These are phyloP conservation scores for Paratilapia polleni DNA, from an alignment of 2,113 vertebrate species.

Conservation along the genomic window DNA sequence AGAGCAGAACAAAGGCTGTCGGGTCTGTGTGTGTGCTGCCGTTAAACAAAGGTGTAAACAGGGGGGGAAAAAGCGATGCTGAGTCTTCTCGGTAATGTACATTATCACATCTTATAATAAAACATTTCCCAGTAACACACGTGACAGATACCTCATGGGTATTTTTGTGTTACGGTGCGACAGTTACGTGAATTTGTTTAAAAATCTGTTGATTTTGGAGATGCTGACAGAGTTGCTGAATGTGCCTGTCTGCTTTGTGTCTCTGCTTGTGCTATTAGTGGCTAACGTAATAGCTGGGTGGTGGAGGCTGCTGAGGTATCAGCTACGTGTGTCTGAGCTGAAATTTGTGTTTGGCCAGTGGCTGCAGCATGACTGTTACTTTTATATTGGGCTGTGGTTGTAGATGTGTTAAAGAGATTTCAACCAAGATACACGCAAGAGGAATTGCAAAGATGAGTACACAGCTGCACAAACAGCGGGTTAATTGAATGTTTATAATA, in stretches of 20 bases:
- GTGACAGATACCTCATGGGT: neutral
- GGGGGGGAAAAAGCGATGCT: neutral
- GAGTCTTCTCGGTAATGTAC: neutral
- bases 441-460: neutral
- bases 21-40: neutral
- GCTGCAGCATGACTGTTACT: slow-evolving; percentile 21
- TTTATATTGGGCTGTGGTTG: neutral
- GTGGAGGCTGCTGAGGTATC: slow-evolving; percentile 41
- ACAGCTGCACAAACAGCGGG: neutral
- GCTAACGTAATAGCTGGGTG: slow-evolving; percentile 46
- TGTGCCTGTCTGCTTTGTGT: slow-evolving; percentile 30
- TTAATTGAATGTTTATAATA: neutral
- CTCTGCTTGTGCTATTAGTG: slow-evolving; percentile 21
- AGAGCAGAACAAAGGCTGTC: neutral
- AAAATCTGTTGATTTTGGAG: neutral
- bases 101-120: neutral
- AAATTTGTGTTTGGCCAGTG: slow-evolving; percentile 15
- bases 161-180: too few species aligned
- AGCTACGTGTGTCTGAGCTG: slow-evolving; percentile 25
- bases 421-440: neutral
- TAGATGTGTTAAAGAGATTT: neutral
- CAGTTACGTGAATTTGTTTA: too few species aligned
- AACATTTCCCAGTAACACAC: neutral
- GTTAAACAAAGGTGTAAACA: neutral
- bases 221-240: slow-evolving; percentile 13